phyloP scores from a whole-genome alignment of 2,113 vertebrate species.

The Trematomus loennbergii region DNA sequence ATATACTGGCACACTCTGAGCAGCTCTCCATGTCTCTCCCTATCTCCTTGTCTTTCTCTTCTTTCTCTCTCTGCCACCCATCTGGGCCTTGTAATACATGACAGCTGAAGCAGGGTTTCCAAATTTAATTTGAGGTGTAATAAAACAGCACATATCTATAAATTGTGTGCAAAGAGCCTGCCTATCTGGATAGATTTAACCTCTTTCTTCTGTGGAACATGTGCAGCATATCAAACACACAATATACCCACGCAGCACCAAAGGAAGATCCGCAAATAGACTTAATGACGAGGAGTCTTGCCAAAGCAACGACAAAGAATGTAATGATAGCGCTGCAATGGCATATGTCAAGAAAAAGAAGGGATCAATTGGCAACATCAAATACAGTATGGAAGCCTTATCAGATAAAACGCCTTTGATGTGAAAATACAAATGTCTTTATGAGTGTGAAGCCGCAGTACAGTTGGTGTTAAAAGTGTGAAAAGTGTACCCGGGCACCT shows the following conservation, averaged over 20 bases:
- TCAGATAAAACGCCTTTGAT: conserved; percentile 36
- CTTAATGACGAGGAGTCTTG: conserved; percentile 35
- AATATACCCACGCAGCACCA: conserved; percentile 48
- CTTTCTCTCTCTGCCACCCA: conserved; percentile 69
- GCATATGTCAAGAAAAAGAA: conserved; percentile 17
- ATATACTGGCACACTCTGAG: conserved; percentile 26
- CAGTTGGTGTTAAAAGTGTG: conserved; percentile 42
- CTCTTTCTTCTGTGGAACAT: conserved; percentile 65
- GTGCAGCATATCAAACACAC: conserved; percentile 65
- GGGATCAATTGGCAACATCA: conserved; percentile 33
- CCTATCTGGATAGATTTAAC: conserved; percentile 64
- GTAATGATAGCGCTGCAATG: conserved; percentile 47
- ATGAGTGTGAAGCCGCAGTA: conserved; percentile 28
- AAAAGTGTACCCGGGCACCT: conserved; percentile 44
- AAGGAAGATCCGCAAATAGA: conserved; percentile 69
- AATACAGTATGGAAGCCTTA: conserved; percentile 11
- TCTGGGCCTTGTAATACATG: conserved; percentile 79
- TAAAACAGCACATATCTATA: conserved; percentile 82
- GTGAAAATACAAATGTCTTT: conserved; percentile 47
- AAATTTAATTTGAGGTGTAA: conserved; percentile 80
- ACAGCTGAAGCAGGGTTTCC: conserved; percentile 75
- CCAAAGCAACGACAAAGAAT: conserved; percentile 52
- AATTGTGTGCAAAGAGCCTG: conserved; percentile 65
- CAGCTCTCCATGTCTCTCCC: conserved; percentile 12
- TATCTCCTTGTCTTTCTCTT: conserved; percentile 11